phyloP scores from a whole-genome alignment of 35 echinoderm and acorn worm genomes.

The Patiria miniata region DNA sequence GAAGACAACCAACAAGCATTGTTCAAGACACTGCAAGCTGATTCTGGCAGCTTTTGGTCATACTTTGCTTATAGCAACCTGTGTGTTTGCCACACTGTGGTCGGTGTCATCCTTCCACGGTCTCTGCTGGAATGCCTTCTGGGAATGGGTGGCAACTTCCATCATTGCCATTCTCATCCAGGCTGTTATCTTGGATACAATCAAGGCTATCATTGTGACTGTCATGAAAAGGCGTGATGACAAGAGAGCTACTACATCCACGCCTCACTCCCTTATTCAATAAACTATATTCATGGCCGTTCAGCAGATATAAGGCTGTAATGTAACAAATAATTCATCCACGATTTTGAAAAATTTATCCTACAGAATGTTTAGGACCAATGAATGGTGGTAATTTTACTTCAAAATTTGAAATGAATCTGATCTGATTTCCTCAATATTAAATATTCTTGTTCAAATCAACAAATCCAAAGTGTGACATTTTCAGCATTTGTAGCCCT shows the following conservation, averaged over 20 bases:
- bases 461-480: too few species aligned
- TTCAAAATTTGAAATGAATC: too few species aligned
- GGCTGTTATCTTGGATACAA: neutral
- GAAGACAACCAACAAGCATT: neutral
- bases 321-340: too few species aligned
- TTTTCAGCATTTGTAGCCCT: too few species aligned
- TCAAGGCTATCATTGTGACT: neutral
- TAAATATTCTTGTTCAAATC: too few species aligned
- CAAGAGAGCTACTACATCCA: neutral
- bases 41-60: neutral
- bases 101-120: neutral
- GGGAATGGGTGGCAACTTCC: neutral
- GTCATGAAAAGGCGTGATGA: neutral
- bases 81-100: neutral
- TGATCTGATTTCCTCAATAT: too few species aligned
- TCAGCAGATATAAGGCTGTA: too few species aligned
- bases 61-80: neutral
- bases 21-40: neutral
- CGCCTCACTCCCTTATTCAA: neutral
- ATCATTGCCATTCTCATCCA: neutral
- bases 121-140: conserved; percentile 11
- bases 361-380: too few species aligned
- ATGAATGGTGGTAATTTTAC: too few species aligned
- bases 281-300: neutral
- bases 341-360: too few species aligned